phyloP scores from a whole-genome alignment of 2,888 invertebrate species.

The Clunio marinus region DNA sequence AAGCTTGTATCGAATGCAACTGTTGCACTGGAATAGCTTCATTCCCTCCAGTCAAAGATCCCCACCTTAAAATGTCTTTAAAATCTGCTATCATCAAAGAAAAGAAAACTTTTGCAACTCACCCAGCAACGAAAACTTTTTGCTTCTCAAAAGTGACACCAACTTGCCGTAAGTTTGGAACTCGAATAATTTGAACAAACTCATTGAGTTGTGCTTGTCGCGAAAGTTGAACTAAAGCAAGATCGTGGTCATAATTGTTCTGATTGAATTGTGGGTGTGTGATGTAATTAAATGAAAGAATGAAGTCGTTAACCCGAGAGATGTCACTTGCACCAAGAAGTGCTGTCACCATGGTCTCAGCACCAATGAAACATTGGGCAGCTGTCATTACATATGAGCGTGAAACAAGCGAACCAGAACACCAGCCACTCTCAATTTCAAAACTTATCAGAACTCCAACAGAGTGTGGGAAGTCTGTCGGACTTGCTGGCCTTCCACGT shows the following conservation, averaged over 20 bases:
- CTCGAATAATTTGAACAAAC: not conserved
- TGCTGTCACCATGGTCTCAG: not conserved
- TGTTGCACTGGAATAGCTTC: not conserved
- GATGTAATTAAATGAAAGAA: not conserved
- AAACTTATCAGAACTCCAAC: not conserved
- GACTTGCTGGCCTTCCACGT: not conserved
- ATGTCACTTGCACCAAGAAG: not conserved
- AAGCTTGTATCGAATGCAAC: not conserved
- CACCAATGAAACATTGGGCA: not conserved
- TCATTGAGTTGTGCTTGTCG: not conserved
- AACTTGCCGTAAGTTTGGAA: not conserved
- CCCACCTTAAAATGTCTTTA: no score
- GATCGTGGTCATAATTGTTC: not conserved
- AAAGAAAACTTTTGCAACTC: no score
- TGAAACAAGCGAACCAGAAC: not conserved
- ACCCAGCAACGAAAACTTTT: not conserved
- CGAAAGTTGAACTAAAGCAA: not conserved
- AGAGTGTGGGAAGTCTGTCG: not conserved
- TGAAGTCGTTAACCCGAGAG: no score
- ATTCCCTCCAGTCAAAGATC: not conserved
- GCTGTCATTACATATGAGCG: not conserved
- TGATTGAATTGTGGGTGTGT: no score
- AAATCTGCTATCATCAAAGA: no score
- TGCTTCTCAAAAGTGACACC: not conserved
- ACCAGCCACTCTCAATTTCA: not conserved